Evolutionary conservation across 2,797 vertebrate species (phyloP).

Genomic region (Cyprinodon diabolis): DNA sequence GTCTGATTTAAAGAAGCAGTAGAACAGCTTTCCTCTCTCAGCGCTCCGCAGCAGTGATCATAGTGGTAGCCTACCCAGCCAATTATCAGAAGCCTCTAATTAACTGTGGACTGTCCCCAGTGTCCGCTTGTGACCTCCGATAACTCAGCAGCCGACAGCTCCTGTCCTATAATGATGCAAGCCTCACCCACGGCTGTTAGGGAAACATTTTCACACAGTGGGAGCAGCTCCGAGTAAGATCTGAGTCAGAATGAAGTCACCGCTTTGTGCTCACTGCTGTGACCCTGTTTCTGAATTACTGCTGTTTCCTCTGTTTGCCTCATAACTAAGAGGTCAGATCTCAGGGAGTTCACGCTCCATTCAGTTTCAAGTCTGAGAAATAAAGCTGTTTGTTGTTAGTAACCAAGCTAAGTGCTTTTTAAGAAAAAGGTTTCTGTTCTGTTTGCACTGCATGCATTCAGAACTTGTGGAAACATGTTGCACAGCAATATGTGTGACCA

Average conservation of each 20-base stretch:
- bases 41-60: slow-evolving; percentile 29
- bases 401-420: no score
- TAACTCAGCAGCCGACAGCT: slow-evolving; percentile 33
- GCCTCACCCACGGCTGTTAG: slow-evolving; percentile 31
- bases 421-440: no score
- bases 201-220: slow-evolving; percentile 44
- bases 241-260: slow-evolving; percentile 6
- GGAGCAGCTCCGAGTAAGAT: slow-evolving; percentile 22
- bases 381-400: no score
- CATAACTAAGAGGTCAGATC: neutral
- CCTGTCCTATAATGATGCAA: slow-evolving; percentile 68
- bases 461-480: no score
- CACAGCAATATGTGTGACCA: no score
- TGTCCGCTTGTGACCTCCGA: slow-evolving; percentile 41
- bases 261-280: slow-evolving; percentile 6
- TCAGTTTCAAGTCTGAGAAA: no score
- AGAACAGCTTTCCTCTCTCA: slow-evolving; percentile 43
- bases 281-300: slow-evolving; percentile 7
- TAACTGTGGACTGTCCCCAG: slow-evolving; percentile 44
- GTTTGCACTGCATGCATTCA: no score
- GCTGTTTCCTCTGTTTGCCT: neutral
- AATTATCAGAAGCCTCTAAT: slow-evolving; percentile 68
- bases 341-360: no score
- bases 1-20: slow-evolving; percentile 23
- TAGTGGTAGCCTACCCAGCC: slow-evolving; percentile 29